phyloP scores from a whole-genome alignment of 1,140 invertebrate species.

The Copidosoma floridanum region DNA sequence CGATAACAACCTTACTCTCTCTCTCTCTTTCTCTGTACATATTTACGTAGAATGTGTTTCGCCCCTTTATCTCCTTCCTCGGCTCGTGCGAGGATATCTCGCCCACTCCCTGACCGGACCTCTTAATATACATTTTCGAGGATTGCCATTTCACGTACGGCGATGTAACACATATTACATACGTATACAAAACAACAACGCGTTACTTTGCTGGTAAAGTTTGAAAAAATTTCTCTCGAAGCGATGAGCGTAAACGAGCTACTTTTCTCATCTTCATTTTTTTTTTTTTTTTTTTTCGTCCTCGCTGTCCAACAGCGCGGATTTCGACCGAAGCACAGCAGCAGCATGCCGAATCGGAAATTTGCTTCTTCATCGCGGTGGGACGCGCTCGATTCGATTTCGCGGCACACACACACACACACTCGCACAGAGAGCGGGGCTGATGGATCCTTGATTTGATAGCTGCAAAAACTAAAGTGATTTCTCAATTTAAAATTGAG shows the following conservation, averaged over 20 bases:
- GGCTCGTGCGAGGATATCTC: not conserved
- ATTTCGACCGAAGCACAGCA: too few relatives aligned
- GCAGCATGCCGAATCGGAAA: conserved; percentile 22
- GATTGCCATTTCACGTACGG: not conserved
- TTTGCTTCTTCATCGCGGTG: conserved; percentile 27
- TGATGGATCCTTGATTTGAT: too few relatives aligned
- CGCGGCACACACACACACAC: too few relatives aligned
- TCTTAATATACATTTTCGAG: not conserved
- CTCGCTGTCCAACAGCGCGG: conserved; percentile 1
- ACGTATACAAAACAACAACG: too few relatives aligned
- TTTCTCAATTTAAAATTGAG: conserved; percentile 28
- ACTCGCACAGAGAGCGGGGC: too few relatives aligned
- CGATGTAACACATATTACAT: too few relatives aligned
- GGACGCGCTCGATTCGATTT: not conserved
- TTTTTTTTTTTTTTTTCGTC: conserved; percentile 4
- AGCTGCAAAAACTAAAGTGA: conserved; percentile 21
- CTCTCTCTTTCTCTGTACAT: not conserved
- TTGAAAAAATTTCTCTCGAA: not conserved
- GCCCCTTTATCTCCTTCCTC: not conserved
- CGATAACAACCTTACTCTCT: conserved; percentile 9
- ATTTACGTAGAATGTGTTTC: conserved; percentile 1
- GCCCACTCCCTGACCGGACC: not conserved
- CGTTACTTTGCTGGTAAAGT: too few relatives aligned
- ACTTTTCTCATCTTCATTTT: not conserved
- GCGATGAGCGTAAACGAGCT: too few relatives aligned